phyloP scores from a whole-genome alignment of 2,797 vertebrate species.

The Anguilla obscura region DNA sequence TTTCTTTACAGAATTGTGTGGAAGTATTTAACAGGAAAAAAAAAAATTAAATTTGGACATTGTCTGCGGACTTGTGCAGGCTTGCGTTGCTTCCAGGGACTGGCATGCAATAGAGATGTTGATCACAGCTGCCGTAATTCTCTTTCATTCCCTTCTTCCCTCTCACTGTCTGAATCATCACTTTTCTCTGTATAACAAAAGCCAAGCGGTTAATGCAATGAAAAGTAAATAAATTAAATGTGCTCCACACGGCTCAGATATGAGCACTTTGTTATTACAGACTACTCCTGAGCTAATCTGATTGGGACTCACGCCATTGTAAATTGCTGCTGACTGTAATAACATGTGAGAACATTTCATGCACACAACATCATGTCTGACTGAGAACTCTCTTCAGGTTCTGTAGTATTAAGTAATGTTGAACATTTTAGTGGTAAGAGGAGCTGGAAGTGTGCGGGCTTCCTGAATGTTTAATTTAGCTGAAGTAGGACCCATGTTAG shows the following conservation, averaged over 20 bases:
- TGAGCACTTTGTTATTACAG: neutral
- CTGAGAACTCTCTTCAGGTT: neutral
- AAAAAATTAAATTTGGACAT: too few relatives aligned
- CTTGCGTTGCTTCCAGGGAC: slow-evolving; percentile 16
- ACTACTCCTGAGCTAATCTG: neutral
- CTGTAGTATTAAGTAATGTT: neutral
- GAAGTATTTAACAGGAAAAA: neutral
- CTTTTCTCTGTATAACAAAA: neutral
- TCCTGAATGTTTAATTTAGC: neutral
- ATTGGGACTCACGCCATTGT: neutral
- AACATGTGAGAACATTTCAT: neutral
- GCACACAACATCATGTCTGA: neutral
- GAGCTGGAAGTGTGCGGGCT: neutral
- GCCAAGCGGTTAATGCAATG: neutral
- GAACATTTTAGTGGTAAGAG: neutral
- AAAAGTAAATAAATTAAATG: neutral
- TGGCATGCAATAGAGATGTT: slow-evolving; percentile 5
- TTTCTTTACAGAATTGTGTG: neutral
- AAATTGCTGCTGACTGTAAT: neutral
- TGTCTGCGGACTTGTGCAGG: slow-evolving; percentile 14
- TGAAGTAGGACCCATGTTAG: neutral
- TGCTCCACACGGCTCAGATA: neutral
- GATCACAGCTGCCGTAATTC: neutral
- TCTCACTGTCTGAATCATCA: neutral
- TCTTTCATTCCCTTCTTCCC: neutral